Evolutionary conservation across 2,113 vertebrate species (phyloP).

Genomic region (Sisor rabdophorus): DNA sequence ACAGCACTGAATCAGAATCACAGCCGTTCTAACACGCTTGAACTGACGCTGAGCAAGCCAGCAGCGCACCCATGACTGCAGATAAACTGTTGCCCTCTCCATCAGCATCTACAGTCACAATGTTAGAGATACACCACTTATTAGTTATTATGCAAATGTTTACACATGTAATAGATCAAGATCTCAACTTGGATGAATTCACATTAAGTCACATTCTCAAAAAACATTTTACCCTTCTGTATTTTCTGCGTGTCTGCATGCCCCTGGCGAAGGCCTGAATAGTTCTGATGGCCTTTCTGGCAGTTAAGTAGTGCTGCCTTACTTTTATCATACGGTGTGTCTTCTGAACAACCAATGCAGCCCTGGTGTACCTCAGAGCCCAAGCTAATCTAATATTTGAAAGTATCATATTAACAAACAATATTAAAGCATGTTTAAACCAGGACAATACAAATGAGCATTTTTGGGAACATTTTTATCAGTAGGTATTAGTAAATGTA

Average conservation of each 20-base stretch:
- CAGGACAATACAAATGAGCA: background rate
- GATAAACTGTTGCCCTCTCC: slow-evolving; percentile 57
- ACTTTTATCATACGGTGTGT: slow-evolving; percentile 64
- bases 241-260: slow-evolving; percentile 51
- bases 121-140: background rate
- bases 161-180: background rate
- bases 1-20: slow-evolving; percentile 71
- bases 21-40: slow-evolving; percentile 44
- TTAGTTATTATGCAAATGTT: background rate
- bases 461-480: background rate
- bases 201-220: too few relatives aligned
- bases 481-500: too few relatives aligned
- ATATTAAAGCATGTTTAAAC: background rate
- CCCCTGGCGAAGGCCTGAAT: slow-evolving; percentile 73
- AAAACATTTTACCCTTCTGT: slow-evolving; percentile 54
- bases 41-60: slow-evolving; percentile 65
- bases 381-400: slow-evolving; percentile 52
- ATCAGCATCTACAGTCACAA: slow-evolving; percentile 55
- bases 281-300: slow-evolving; percentile 59
- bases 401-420: background rate
- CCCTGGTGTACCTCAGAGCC: slow-evolving; percentile 60
- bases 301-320: slow-evolving; percentile 54
- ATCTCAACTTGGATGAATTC: background rate
- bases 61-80: slow-evolving; percentile 67
- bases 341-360: slow-evolving; percentile 70